phyloP scores from a whole-genome alignment of 1,140 invertebrate genomes.

The Nixonia krombeini region DNA sequence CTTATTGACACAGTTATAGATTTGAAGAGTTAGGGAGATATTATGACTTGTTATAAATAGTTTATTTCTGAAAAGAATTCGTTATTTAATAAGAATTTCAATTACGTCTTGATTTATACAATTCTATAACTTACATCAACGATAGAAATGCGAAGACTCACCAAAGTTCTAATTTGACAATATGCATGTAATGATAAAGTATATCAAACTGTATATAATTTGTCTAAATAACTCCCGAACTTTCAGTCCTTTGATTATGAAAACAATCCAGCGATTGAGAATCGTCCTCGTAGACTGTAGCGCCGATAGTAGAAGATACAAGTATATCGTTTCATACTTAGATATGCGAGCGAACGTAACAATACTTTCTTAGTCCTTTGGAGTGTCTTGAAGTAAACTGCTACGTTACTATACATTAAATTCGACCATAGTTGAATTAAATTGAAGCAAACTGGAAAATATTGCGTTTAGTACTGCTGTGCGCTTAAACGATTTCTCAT shows the following conservation, averaged over 20 bases:
- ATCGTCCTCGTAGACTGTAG: constrained; percentile 30
- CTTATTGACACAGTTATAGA: constrained; percentile 36
- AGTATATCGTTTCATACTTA: constrained; percentile 20
- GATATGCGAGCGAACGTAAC: constrained; percentile 22
- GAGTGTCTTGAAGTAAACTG: constrained; percentile 19
- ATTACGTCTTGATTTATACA: no score
- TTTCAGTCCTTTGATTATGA: constrained; percentile 11
- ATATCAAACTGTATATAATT: no score
- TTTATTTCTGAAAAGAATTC: no score
- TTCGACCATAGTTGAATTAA: neutral
- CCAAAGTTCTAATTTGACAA: no score
- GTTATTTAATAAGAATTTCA: no score
- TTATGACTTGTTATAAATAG: no score
- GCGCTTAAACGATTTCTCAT: constrained; percentile 21
- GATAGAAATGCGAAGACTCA: no score
- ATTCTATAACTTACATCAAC: no score
- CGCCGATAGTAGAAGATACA: constrained; percentile 13
- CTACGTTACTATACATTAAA: constrained; percentile 7
- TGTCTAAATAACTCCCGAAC: constrained; percentile 1
- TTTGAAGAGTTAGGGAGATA: constrained; percentile 41
- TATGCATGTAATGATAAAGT: no score
- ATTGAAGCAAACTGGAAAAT: constrained; percentile 15
- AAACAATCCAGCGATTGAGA: neutral
- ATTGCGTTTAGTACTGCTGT: constrained; percentile 24
- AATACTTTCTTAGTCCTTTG: constrained; percentile 39